Evolutionary conservation across 2,888 invertebrate species (phyloP).

Genomic region (Drosophila pseudotalamancana): DNA sequence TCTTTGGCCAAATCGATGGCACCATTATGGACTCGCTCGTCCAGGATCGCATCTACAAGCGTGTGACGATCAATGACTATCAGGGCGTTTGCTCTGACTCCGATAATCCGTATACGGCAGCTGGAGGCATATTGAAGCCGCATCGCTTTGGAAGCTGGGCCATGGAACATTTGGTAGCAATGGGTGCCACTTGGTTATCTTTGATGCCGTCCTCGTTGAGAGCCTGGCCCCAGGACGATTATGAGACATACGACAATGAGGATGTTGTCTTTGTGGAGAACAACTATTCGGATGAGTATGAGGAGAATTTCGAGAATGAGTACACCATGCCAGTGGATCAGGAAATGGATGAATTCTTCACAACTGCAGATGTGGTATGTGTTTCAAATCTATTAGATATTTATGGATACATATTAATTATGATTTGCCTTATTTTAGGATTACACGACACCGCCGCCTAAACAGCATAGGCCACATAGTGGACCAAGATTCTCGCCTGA

Average conservation of each 20-base stretch:
- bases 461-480: constrained; percentile 78
- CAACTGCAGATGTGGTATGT: constrained; percentile 83
- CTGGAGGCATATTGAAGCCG: constrained; percentile 77
- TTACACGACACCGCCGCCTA: constrained; percentile 82
- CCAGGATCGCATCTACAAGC: constrained; percentile 95
- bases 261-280: constrained; percentile 81
- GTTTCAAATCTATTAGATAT: background rate
- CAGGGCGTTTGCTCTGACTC: constrained; percentile 93
- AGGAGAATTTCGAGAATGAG: constrained; percentile 82
- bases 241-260: constrained; percentile 80
- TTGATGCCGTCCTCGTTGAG: constrained; percentile 79
- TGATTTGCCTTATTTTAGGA: constrained; percentile 62
- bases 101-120: constrained; percentile 85
- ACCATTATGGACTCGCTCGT: constrained; percentile 97
- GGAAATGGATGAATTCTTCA: constrained; percentile 82
- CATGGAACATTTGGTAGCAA: constrained; percentile 80
- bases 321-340: constrained; percentile 82
- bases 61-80: constrained; percentile 94
- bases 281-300: constrained; percentile 83
- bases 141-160: constrained; percentile 80
- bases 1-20: constrained; percentile 97
- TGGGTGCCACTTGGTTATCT: constrained; percentile 82
- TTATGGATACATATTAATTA: background rate
- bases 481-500: constrained; percentile 85
- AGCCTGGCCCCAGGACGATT: constrained; percentile 84